A percentile compares a stretch with the other conserved stretches of the same genome.
These are phyloP conservation scores for Denticeps clupeoides DNA, from an alignment of 2,797 vertebrate species.

Conservation along the genomic window DNA sequence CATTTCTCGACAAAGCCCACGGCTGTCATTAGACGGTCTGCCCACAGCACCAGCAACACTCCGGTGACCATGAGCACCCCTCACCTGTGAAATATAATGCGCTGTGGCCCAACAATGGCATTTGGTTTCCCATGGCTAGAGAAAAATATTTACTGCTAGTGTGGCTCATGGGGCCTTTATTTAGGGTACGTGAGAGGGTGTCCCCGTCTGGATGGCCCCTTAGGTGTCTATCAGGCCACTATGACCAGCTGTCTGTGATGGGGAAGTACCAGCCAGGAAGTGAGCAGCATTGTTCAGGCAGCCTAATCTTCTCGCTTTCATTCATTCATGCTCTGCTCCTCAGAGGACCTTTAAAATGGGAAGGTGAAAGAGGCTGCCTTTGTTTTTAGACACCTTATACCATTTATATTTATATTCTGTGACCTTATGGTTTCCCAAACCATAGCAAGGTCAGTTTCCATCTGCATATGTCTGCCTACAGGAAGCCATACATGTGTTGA, in stretches of 20 bases:
- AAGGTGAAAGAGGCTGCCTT: no score
- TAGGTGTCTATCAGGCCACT: conserved; percentile 12
- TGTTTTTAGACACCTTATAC: no score
- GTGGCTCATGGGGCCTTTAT: conserved; percentile 13
- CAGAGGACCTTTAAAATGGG: no score
- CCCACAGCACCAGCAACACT: background rate
- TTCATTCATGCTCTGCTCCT: no score
- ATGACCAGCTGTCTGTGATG: conserved; percentile 34
- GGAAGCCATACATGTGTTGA: no score
- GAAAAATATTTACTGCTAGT: conserved; percentile 14
- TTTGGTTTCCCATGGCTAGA: conserved; percentile 4
- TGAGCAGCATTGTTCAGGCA: no score
- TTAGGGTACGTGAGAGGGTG: conserved; percentile 14
- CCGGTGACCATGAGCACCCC: background rate
- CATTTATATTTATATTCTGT: no score
- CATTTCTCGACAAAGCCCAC: background rate
- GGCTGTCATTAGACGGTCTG: conserved; percentile 1
- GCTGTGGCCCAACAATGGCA: background rate
- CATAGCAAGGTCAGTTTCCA: no score
- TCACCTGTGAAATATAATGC: background rate
- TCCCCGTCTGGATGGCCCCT: conserved; percentile 1
- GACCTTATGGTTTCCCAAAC: no score
- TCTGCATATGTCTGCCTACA: no score
- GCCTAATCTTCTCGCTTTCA: no score
- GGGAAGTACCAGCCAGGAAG: conserved; percentile 8